phyloP scores from a whole-genome alignment of 2,113 vertebrate genomes.

The Columba livia region DNA sequence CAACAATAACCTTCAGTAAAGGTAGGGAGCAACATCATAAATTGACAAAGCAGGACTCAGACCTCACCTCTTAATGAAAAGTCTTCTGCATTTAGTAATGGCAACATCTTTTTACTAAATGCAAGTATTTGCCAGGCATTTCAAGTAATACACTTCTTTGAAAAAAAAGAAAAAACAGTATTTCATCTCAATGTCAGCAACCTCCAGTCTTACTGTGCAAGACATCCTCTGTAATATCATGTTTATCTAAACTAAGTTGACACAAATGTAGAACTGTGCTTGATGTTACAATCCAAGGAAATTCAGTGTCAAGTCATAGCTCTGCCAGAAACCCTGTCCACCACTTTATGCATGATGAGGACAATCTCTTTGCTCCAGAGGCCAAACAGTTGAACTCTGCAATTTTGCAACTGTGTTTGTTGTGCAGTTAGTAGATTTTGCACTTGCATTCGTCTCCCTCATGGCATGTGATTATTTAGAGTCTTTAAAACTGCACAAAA shows the following conservation, averaged over 20 bases:
- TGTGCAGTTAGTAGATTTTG: neutral
- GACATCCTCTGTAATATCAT: neutral
- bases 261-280: fast-evolving
- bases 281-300: neutral
- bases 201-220: neutral
- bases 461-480: neutral
- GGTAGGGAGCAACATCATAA: neutral
- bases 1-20: neutral
- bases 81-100: neutral
- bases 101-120: neutral
- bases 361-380: neutral
- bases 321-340: neutral
- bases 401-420: neutral
- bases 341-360: neutral
- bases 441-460: neutral
- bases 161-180: neutral
- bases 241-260: neutral
- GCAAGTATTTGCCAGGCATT: neutral
- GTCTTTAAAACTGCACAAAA: neutral
- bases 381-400: neutral
- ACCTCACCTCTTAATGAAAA: neutral
- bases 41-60: neutral
- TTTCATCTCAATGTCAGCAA: neutral
- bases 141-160: neutral
- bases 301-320: neutral